Evolutionary conservation across 92 coral and sea anemone genomes (phyloP).

Genomic region (Pocillopora meandrina): DNA sequence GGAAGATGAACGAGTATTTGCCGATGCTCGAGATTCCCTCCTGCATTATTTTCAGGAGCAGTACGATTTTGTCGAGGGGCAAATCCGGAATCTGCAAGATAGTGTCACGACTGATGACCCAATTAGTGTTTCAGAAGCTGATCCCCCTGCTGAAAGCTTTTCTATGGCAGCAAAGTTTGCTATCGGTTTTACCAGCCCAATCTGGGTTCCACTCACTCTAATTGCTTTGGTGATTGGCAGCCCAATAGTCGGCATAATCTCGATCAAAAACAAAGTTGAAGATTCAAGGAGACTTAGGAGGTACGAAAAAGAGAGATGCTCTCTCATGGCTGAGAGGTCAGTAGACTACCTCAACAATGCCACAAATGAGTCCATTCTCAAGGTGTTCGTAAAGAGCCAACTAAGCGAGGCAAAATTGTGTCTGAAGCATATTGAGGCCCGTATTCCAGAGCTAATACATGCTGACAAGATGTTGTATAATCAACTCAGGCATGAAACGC

Average conservation of each 20-base stretch:
- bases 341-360: conserved; percentile 17
- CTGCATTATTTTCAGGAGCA: conserved; percentile 27
- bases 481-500: conserved; percentile 19
- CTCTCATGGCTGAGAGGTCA: conserved; percentile 26
- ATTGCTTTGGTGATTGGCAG: conserved; percentile 38
- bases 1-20: conserved; percentile 26
- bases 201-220: conserved; percentile 67
- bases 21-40: conserved; percentile 36
- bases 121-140: background rate
- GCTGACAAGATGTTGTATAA: conserved; percentile 32
- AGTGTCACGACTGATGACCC: background rate
- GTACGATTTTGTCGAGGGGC: conserved; percentile 33
- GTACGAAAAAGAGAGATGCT: conserved; percentile 37
- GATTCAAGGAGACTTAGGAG: conserved; percentile 9
- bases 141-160: background rate
- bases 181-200: conserved; percentile 40
- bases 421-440: conserved; percentile 27
- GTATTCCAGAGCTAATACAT: conserved; percentile 47
- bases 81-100: conserved; percentile 24
- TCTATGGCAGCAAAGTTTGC: conserved; percentile 15
- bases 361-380: background rate
- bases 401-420: conserved; percentile 23
- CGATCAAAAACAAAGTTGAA: conserved; percentile 34
- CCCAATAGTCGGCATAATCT: conserved; percentile 38
- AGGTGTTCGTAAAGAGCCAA: conserved; percentile 25